These are phyloP conservation scores for Rapana venosa DNA, from an alignment of 2,888 invertebrate species.

Conservation along the genomic window DNA sequence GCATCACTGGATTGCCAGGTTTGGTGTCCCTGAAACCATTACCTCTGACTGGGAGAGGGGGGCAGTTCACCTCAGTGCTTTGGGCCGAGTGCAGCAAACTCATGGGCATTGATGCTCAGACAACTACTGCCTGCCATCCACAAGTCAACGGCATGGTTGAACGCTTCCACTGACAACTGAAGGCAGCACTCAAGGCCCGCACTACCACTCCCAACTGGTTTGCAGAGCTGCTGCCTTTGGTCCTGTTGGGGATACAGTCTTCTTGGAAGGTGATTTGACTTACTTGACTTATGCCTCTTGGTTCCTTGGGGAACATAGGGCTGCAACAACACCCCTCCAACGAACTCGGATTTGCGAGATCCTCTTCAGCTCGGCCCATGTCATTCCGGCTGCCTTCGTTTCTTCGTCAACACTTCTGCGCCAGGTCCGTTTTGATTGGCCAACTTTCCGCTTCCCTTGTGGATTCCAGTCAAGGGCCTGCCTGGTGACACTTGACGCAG, in stretches of 20 bases:
- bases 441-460: no score
- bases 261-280: slow-evolving; percentile 19
- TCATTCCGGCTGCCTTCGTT: no score
- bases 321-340: no score
- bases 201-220: slow-evolving; percentile 36
- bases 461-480: no score
- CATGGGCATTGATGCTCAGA: slow-evolving; percentile 36
- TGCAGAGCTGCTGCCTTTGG: slow-evolving; percentile 9
- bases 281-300: no score
- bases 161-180: slow-evolving; percentile 38
- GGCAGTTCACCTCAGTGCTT: slow-evolving; percentile 37
- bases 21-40: slow-evolving; percentile 42
- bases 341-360: no score
- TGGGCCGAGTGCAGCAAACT: slow-evolving; percentile 37
- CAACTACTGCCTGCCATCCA: slow-evolving; percentile 44
- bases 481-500: no score
- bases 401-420: no score
- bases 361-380: no score
- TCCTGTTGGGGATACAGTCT: slow-evolving; percentile 29
- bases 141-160: slow-evolving; percentile 39
- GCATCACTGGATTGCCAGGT: slow-evolving; percentile 40
- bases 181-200: slow-evolving; percentile 41
- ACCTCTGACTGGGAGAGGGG: slow-evolving; percentile 39
- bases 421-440: no score
- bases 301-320: no score